Percentiles rank a stretch among this genome's conserved stretches.
Conservation (phyloP, 2,888 invertebrate genomes). For the Drosophila paramelanica region DNA sequence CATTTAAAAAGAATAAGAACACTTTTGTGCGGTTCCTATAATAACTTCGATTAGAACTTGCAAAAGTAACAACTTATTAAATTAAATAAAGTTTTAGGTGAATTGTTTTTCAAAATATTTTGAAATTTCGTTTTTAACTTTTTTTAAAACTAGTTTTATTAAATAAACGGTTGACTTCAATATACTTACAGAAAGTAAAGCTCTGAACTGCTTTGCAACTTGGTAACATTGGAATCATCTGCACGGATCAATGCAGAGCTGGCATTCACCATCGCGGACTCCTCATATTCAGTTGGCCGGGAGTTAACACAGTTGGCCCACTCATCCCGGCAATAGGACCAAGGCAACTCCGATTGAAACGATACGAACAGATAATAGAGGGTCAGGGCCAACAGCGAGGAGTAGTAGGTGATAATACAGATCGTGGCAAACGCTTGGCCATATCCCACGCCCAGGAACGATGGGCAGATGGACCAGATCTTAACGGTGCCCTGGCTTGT, state of each 20-base stretch:
- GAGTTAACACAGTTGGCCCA: constrained; percentile 83
- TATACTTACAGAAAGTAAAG: constrained; percentile 87
- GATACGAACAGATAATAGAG: constrained; percentile 90
- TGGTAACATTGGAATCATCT: constrained; percentile 8
- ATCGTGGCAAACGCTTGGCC: constrained; percentile 88
- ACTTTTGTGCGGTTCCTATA: no score
- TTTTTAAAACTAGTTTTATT: no score
- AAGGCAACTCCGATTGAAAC: constrained; percentile 89
- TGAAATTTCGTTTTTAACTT: no score
- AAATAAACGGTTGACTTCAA: no score
- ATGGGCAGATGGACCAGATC: constrained; percentile 88
- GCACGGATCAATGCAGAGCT: not conserved
- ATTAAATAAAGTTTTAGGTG: no score
- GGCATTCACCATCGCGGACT: constrained; percentile 23
- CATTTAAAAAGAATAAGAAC: no score
- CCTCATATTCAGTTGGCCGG: constrained; percentile 38
- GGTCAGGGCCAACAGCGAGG: constrained; percentile 90
- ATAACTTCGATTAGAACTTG: not conserved
- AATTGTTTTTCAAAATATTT: no score
- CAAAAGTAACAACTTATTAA: not conserved
- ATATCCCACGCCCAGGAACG: constrained; percentile 91
- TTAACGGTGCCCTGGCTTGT: constrained; percentile 91
- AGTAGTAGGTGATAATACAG: constrained; percentile 91
- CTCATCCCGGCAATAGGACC: constrained; percentile 88
- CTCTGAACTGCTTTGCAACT: constrained; percentile 86